phyloP scores from a whole-genome alignment of 2,888 invertebrate species.

The Hydriomena furcata region DNA sequence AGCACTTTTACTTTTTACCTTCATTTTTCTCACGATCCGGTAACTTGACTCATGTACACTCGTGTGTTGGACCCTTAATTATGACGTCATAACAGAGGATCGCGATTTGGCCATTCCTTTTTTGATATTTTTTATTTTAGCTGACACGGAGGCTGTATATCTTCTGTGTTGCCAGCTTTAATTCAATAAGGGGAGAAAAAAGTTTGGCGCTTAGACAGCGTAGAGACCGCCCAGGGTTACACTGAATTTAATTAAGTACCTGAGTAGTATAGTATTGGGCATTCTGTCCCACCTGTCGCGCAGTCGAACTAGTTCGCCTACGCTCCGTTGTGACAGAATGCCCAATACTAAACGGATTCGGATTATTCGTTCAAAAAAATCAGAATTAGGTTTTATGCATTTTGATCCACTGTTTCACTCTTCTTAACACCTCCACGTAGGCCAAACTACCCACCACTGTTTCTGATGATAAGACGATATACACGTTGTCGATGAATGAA shows the following conservation, averaged over 20 bases:
- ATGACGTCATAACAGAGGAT: slow-evolving; percentile 69
- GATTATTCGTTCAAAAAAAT: no score
- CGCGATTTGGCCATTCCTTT: slow-evolving; percentile 53
- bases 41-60: slow-evolving; percentile 63
- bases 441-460: no score
- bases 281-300: no score
- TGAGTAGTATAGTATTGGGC: no score
- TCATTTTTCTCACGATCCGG: slow-evolving; percentile 59
- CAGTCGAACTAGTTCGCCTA: no score
- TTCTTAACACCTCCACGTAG: no score
- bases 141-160: slow-evolving; percentile 51
- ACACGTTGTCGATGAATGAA: no score
- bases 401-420: no score
- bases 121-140: slow-evolving; percentile 62
- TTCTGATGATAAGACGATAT: no score
- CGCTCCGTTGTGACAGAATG: no score
- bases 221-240: slow-evolving; percentile 42
- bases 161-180: slow-evolving; percentile 50
- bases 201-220: slow-evolving; percentile 31
- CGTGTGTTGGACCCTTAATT: slow-evolving; percentile 66
- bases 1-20: slow-evolving; percentile 79
- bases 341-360: no score
- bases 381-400: no score
- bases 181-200: slow-evolving; percentile 36
- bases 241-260: slow-evolving; percentile 27